These are phyloP conservation scores for Eremophila alpestris DNA, from an alignment of 2,797 vertebrate genomes.

Conservation along the genomic window DNA sequence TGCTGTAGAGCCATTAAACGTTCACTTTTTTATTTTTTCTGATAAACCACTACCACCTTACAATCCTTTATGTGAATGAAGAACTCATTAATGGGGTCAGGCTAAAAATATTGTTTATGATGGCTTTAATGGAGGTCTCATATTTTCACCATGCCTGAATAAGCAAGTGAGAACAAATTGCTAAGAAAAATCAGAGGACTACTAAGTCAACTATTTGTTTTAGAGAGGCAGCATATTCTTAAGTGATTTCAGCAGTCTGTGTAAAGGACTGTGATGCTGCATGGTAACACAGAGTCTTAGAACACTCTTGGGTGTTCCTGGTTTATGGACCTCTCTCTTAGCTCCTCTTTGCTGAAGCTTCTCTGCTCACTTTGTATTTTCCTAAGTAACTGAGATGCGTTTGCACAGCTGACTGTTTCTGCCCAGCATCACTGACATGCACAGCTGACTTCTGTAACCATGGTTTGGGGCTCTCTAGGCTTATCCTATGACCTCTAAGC, in stretches of 20 bases:
- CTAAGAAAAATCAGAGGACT: not conserved
- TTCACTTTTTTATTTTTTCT: not conserved
- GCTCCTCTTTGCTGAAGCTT: not conserved
- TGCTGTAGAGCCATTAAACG: not conserved
- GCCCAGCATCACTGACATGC: not conserved
- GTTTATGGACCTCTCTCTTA: not conserved
- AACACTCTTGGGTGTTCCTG: not conserved
- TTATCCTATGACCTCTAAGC: not conserved
- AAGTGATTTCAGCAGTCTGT: not conserved
- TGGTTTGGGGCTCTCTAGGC: not conserved
- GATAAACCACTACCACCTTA: not conserved
- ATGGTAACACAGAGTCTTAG: not conserved
- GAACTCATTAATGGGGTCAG: not conserved
- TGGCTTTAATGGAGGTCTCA: not conserved
- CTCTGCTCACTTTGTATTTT: not conserved
- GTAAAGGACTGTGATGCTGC: not conserved
- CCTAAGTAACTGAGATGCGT: not conserved
- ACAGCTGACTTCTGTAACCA: not conserved
- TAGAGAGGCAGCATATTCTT: not conserved
- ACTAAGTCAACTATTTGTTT: not conserved
- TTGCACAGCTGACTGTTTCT: not conserved
- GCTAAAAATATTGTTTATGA: not conserved
- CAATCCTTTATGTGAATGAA: not conserved
- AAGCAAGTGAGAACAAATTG: not conserved
- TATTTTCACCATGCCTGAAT: not conserved